phyloP scores from a whole-genome alignment of 2,888 invertebrate species.

The Machimus atricapillus region DNA sequence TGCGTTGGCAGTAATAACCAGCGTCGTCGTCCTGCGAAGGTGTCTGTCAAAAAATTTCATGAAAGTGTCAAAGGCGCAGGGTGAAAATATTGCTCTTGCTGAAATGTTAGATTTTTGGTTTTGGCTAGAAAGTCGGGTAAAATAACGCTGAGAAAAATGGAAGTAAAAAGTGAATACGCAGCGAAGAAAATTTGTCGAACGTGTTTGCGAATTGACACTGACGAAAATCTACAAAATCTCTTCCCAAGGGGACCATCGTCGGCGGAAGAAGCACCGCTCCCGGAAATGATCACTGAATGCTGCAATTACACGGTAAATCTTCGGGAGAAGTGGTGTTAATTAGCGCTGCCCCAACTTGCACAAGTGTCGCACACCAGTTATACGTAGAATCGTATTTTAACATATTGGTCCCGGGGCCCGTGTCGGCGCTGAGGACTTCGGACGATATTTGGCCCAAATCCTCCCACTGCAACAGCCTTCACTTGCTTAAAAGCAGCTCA shows the following conservation, averaged over 20 bases:
- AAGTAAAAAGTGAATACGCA: not conserved
- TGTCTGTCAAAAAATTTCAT: slow-evolving; percentile 1
- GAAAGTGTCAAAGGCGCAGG: slow-evolving; percentile 32
- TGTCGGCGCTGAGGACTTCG: not conserved
- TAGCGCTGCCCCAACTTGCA: not conserved
- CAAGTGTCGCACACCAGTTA: not conserved
- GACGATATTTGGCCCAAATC: not conserved
- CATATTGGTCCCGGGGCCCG: not conserved
- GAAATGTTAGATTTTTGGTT: not conserved
- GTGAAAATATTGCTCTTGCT: not conserved
- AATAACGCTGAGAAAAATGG: slow-evolving; percentile 10
- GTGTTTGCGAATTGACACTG: slow-evolving; percentile 54
- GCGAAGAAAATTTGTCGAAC: slow-evolving; percentile 57
- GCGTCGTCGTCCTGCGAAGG: not conserved
- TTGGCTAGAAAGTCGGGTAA: not conserved
- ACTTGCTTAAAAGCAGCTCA: not conserved
- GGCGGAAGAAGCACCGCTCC: slow-evolving; percentile 51
- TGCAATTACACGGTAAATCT: slow-evolving; percentile 53
- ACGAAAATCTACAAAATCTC: slow-evolving; percentile 54
- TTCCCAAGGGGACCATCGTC: not conserved
- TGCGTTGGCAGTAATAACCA: not conserved
- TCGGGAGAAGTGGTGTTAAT: not conserved
- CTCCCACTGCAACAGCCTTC: not conserved
- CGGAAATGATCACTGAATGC: slow-evolving; percentile 57
- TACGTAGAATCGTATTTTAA: not conserved